phyloP scores from a whole-genome alignment of 2,797 vertebrate species.

The Lacerta viridis region DNA sequence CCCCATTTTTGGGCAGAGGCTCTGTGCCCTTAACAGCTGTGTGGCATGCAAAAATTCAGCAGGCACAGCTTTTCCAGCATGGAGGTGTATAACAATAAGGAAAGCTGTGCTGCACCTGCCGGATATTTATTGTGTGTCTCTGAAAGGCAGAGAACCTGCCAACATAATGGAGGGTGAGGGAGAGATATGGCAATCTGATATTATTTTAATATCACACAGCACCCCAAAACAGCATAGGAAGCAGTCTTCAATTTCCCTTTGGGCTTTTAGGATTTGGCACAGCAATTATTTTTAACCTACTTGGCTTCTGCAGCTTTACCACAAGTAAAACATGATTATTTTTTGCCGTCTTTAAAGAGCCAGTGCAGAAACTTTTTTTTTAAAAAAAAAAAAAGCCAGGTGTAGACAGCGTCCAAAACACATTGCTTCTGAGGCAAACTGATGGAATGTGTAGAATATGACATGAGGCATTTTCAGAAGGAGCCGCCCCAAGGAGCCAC shows the following conservation, averaged over 20 bases:
- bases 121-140: background rate
- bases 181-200: background rate
- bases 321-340: too few species aligned
- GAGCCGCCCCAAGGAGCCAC: background rate
- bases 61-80: background rate
- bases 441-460: background rate
- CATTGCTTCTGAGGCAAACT: background rate
- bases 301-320: background rate
- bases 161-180: too few species aligned
- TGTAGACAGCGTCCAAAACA: background rate
- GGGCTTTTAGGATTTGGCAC: background rate
- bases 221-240: background rate
- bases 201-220: background rate
- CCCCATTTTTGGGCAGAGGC: background rate
- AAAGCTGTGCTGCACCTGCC: background rate
- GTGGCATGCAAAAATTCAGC: background rate
- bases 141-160: background rate
- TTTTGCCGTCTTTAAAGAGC: too few species aligned
- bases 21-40: background rate
- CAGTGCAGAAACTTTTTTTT: background rate
- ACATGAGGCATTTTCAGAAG: background rate
- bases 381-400: too few species aligned
- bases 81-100: background rate
- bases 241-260: background rate
- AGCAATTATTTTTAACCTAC: background rate